phyloP scores from a whole-genome alignment of 2,797 vertebrate species.

The Coranthus polyacanthus region DNA sequence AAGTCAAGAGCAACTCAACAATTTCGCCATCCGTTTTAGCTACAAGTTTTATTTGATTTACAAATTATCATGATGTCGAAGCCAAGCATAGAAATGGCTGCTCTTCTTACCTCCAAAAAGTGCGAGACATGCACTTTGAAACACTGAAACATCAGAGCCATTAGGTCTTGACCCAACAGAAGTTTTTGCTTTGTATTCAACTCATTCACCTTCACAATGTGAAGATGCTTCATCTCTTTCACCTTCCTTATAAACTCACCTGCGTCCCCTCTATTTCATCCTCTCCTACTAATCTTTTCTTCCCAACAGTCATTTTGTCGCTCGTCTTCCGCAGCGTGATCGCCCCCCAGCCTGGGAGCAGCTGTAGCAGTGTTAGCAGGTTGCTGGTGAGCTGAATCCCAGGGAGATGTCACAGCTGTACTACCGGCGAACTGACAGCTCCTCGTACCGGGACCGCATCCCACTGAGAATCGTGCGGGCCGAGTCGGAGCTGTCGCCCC shows the following conservation, averaged over 20 bases:
- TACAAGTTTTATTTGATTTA: no score
- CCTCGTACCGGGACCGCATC: constrained; percentile 95
- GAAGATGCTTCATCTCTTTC: background rate
- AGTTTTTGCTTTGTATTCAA: background rate
- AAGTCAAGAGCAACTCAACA: constrained; percentile 1
- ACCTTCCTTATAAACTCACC: background rate
- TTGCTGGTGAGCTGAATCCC: constrained; percentile 66
- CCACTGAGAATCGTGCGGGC: constrained; percentile 97
- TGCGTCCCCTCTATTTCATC: background rate
- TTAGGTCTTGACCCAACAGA: no score
- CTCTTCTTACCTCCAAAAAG: no score
- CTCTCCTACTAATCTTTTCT: constrained; percentile 4
- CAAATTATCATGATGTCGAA: no score
- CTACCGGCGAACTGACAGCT: constrained; percentile 92
- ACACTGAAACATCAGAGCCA: no score
- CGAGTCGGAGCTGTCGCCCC: constrained; percentile 94
- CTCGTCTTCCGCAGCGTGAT: constrained; percentile 50
- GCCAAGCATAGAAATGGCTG: no score
- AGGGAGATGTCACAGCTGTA: constrained; percentile 96
- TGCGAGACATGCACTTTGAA: no score
- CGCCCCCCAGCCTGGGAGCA: constrained; percentile 52
- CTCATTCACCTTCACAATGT: background rate
- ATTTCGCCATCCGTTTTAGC: background rate
- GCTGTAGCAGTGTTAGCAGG: constrained; percentile 65
- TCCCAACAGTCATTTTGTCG: background rate